Conservation (phyloP, 2,797 vertebrate species). For the Pempheris klunzingeri region DNA sequence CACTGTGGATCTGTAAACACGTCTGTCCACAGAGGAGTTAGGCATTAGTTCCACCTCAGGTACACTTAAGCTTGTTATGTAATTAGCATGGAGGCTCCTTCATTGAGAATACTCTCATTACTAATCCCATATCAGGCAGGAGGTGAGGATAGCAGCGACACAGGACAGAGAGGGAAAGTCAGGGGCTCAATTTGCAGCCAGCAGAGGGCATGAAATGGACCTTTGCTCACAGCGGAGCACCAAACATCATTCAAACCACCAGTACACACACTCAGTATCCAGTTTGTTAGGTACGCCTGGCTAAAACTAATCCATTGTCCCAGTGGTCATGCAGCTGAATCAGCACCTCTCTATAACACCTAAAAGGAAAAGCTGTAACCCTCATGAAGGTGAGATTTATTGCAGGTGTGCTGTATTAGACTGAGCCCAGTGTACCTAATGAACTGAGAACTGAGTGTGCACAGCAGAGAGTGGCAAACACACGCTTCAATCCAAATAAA, state of each 20-base stretch:
- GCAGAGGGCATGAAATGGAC: constrained; percentile 34
- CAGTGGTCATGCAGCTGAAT: not conserved
- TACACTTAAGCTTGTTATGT: constrained; percentile 63
- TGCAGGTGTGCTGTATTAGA: not conserved
- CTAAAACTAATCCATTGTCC: too few species aligned
- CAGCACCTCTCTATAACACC: not conserved
- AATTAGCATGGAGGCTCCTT: constrained; percentile 59
- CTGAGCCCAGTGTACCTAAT: not conserved
- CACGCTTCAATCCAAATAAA: constrained; percentile 12
- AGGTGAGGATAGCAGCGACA: constrained; percentile 36
- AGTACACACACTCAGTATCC: too few species aligned
- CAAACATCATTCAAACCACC: not conserved
- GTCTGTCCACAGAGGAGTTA: not conserved
- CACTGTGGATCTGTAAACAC: not conserved
- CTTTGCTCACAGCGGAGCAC: constrained; percentile 5
- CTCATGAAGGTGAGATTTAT: not conserved
- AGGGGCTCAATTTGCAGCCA: constrained; percentile 46
- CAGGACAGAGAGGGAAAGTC: constrained; percentile 61
- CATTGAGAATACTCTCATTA: constrained; percentile 53
- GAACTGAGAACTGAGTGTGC: not conserved
- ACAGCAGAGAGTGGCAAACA: not conserved
- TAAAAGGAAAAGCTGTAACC: not conserved
- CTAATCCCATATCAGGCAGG: constrained; percentile 73
- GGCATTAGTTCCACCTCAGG: constrained; percentile 38
- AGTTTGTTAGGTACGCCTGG: too few species aligned